Percentiles rank a stretch among this genome's conserved stretches.
Conservation (phyloP, 2,888 invertebrate genomes). For the Halictus ligatus region DNA sequence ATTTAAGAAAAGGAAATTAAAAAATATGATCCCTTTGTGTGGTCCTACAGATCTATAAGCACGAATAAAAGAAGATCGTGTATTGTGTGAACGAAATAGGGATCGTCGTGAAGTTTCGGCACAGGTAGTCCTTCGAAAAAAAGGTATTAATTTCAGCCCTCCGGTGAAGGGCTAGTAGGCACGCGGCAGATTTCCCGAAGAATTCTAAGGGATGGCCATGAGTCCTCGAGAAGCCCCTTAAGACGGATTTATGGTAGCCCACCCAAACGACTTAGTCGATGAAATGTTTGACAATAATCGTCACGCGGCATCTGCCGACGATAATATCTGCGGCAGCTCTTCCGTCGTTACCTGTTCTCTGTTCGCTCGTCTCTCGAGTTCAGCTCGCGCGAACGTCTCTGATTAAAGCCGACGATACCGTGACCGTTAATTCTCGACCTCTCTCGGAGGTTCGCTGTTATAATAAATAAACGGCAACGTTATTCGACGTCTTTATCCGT, state of each 20-base stretch:
- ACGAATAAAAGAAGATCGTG: not conserved
- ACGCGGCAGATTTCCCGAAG: constrained; percentile 15
- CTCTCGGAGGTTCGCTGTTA: not conserved
- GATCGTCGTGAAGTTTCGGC: not conserved
- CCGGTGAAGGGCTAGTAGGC: constrained; percentile 16
- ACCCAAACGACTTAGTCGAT: constrained; percentile 52
- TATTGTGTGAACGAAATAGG: not conserved
- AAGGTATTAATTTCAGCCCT: constrained; percentile 40
- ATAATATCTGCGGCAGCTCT: constrained; percentile 63
- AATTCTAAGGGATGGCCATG: constrained; percentile 21
- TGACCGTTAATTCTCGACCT: constrained; percentile 48
- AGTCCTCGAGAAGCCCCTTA: not conserved
- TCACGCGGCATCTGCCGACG: constrained; percentile 61
- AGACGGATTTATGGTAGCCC: constrained; percentile 46
- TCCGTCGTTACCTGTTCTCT: constrained; percentile 33
- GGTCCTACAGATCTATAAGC: not conserved
- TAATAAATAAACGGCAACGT: constrained; percentile 6
- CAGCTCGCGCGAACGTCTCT: constrained; percentile 21
- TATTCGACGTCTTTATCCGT: constrained; percentile 37
- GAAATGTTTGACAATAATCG: constrained; percentile 74
- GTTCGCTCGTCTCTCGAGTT: constrained; percentile 15
- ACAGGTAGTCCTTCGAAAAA: not conserved
- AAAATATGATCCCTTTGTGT: too few species aligned
- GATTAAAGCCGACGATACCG: constrained; percentile 54
- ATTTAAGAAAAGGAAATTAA: too few species aligned